Evolutionary conservation across 2,888 invertebrate genomes (phyloP).

Genomic region (Harpagoxenus sublaevis): DNA sequence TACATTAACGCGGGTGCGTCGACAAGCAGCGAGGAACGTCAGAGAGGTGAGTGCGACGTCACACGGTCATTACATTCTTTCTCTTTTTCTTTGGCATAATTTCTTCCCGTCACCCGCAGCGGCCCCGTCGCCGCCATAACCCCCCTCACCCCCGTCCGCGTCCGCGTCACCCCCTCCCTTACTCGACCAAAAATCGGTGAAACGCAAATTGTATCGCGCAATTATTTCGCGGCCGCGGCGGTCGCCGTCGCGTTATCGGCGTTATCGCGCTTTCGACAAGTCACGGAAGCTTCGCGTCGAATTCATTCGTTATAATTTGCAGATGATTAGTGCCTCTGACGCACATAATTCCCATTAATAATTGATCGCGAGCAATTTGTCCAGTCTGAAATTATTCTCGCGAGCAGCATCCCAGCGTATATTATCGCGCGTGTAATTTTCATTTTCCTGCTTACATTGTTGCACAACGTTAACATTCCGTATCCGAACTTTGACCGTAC

Average conservation of each 20-base stretch:
- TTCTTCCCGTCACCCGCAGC: background rate
- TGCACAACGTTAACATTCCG: background rate
- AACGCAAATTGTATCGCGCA: background rate
- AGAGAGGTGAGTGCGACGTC: slow-evolving; percentile 69
- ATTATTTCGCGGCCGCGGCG: background rate
- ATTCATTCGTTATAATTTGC: slow-evolving; percentile 1
- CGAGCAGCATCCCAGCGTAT: background rate
- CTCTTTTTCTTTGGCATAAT: slow-evolving; percentile 5
- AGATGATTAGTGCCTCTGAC: slow-evolving; percentile 15
- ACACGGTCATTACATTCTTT: background rate
- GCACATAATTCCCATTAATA: slow-evolving; percentile 33
- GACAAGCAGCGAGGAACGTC: slow-evolving; percentile 34
- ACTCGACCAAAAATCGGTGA: background rate
- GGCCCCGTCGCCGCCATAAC: no score
- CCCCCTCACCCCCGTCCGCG: no score
- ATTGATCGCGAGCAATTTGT: background rate
- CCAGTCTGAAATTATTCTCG: background rate
- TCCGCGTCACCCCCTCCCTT: background rate
- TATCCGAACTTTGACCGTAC: background rate
- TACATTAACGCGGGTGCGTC: slow-evolving; percentile 8
- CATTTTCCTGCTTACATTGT: background rate
- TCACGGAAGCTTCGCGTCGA: background rate
- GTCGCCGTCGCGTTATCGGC: slow-evolving; percentile 5
- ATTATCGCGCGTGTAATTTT: background rate
- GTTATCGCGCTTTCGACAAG: slow-evolving; percentile 4